Evolutionary conservation across 2,113 vertebrate species (phyloP), one percentile per base, ranked within the genome.

Genomic region (Colinus virginianus): DNA sequence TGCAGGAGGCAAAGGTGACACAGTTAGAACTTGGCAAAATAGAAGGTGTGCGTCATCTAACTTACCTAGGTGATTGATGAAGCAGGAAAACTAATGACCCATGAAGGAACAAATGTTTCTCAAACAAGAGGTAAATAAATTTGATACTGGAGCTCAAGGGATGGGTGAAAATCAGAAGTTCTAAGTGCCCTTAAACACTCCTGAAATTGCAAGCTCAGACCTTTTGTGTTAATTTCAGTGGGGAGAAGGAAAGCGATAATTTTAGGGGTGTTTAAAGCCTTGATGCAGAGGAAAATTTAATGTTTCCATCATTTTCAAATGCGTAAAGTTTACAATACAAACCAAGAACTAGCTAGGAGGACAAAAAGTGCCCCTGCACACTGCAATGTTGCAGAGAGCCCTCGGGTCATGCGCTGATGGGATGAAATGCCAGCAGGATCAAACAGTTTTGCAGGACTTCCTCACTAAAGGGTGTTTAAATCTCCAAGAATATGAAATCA

Each of bases 61-160:
- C 88, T 90, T 69, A 67, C 15, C 82, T 30, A 11, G 43, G 78
- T 40, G 38, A 34, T 1, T 43, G 91, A 75, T 85, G 90, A 81
- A 79, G 87, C 90, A 88, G 84, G 84, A 93, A 84, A 83, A 66
- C 61, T 86, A 88, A 94, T 77, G 91, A 82, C 2, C 89, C 76
- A 21, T 18, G 13, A 93, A 85, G 72, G 64, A 92, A 94, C 66
- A 83, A 92, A 89, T 48, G 68, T 80, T 83, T 59, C 75, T 90
- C 23, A 63, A 76, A 40, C 78, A 56, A 75, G 91, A 90, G 45
- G 78, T 78, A 92, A 96, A 93, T 75, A 87, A 49, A 84, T 26
- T 61, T 68, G 72, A 68, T 40, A 28, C 5, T 30, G 68, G 70
- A 70, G 63, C 67, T 79, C 11, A 40, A 79, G 74, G 66, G 59